Base-by-base conservation (phyloP, 2,888 invertebrate genomes). In the Campoplex capitator region DNA sequence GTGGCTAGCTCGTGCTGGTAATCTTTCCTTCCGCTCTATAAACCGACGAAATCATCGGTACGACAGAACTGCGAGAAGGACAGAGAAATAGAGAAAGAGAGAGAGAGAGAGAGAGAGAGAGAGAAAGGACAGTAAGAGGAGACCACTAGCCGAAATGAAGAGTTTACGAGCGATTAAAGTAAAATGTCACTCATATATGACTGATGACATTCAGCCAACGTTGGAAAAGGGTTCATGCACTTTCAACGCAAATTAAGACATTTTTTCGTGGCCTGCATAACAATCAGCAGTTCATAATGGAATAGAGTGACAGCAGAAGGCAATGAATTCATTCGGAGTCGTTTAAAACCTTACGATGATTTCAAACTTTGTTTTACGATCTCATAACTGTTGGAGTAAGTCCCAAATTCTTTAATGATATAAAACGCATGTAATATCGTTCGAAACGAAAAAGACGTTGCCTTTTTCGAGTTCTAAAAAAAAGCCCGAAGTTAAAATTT, bases 11-110 rank as follows among this genome's bases (percentile, higher is more conserved):
- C 85, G 77, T 80, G 62, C 65, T 42, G 73, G 85, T 85, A 85
- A 85, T 85, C 85, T 77, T 73, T 68, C 51, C 73, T 85, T 85
- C 85, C 85, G 81, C 73, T 82, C 81, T 56, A 77, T 82, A 82
- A 82, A 85, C 54, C 85, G 73, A 32, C 35, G 54, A 77, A 56
- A 62, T 35, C 81, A 51, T 45, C 71, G 54, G 75, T 56, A 54
- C 54, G 74, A 74, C 75, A 70, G 56, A 56, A 65, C 13, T 32
- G 45, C 11, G 32, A 67, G 51, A 77, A 9, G 65, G 32, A 67
- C 8, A 51, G 32, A 78, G 67, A 77, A 67, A 54, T 2, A 73
- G 32, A 78, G 67, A 67, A 67, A 54, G 11, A 51, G 9, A 54
- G 7, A 73, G 32, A 78, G 67, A 67, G 4, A 73, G 32, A 78